These are phyloP conservation scores for Erebia ligea DNA, from an alignment of 2,888 invertebrate genomes.

Conservation along the genomic window DNA sequence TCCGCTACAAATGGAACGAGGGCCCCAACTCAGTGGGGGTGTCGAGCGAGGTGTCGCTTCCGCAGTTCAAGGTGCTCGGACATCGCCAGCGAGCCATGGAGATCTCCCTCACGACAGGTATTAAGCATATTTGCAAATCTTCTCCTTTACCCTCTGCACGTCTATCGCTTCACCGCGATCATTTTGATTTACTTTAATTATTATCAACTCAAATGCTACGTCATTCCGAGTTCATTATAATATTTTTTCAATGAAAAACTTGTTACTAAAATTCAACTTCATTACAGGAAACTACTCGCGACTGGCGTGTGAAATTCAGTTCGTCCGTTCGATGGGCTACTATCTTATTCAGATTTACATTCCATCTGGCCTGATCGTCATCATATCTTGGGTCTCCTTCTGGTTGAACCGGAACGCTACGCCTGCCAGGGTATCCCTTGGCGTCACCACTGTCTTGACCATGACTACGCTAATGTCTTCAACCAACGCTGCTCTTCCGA, in stretches of 20 bases:
- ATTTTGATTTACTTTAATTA: conserved; percentile 12
- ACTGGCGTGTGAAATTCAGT: conserved; percentile 97
- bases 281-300: conserved; percentile 96
- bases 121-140: conserved; percentile 74
- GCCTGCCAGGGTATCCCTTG: conserved; percentile 95
- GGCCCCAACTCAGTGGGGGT: conserved; percentile 96
- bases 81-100: conserved; percentile 98
- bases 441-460: conserved; percentile 97
- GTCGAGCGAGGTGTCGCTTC: conserved; percentile 97
- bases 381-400: conserved; percentile 98
- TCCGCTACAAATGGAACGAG: conserved; percentile 98
- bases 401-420: conserved; percentile 98
- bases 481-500: conserved; percentile 97
- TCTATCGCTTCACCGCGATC: conserved; percentile 44
- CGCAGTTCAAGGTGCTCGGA: conserved; percentile 99
- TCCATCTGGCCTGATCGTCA: conserved; percentile 97
- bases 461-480: conserved; percentile 99
- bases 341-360: conserved; percentile 99
- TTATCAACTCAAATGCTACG: conserved; percentile 5
- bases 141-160: conserved; percentile 49
- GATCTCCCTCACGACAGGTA: conserved; percentile 94
- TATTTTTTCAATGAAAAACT: neutral
- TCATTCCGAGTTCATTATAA: conserved; percentile 11
- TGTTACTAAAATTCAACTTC: neutral
- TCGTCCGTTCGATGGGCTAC: conserved; percentile 99